phyloP scores from a whole-genome alignment of 2,797 vertebrate species.

The Gymnocypris eckloni region DNA sequence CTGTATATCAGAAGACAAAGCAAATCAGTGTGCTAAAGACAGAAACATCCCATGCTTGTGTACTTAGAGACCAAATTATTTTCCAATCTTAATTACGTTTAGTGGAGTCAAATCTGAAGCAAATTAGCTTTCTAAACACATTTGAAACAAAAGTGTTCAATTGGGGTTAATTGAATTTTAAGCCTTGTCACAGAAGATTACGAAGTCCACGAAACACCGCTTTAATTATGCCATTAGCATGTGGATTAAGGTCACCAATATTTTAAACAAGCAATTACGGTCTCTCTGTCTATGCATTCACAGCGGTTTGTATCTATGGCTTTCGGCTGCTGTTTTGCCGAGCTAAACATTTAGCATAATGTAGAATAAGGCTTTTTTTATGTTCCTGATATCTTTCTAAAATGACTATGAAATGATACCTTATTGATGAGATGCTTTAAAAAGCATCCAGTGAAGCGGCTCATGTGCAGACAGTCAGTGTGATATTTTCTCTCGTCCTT shows the following conservation, averaged over 20 bases:
- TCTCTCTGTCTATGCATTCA: slow-evolving; percentile 72
- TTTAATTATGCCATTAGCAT: slow-evolving; percentile 82
- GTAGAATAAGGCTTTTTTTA: background rate
- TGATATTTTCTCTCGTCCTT: slow-evolving; percentile 27
- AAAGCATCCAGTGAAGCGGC: background rate
- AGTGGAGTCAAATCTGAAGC: slow-evolving; percentile 75
- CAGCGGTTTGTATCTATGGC: slow-evolving; percentile 68
- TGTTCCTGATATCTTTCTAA: background rate
- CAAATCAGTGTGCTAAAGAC: slow-evolving; percentile 62
- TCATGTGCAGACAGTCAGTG: background rate
- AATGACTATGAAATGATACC: background rate
- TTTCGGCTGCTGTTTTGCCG: slow-evolving; percentile 66
- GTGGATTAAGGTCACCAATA: slow-evolving; percentile 78
- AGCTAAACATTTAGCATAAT: slow-evolving; percentile 51
- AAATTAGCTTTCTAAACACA: slow-evolving; percentile 76
- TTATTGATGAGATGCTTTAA: background rate
- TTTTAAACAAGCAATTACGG: slow-evolving; percentile 79
- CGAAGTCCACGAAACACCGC: slow-evolving; percentile 76
- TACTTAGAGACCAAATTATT: slow-evolving; percentile 68
- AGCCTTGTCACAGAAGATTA: slow-evolving; percentile 82
- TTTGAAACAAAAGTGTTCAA: slow-evolving; percentile 83
- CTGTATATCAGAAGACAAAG: slow-evolving; percentile 45
- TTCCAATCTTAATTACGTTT: slow-evolving; percentile 72
- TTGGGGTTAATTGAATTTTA: slow-evolving; percentile 84
- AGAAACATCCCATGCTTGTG: slow-evolving; percentile 73